Percentiles rank a stretch among this genome's conserved stretches.
These are phyloP conservation scores for Plagodis pulveraria DNA, from an alignment of 2,888 invertebrate genomes.

Conservation along the genomic window DNA sequence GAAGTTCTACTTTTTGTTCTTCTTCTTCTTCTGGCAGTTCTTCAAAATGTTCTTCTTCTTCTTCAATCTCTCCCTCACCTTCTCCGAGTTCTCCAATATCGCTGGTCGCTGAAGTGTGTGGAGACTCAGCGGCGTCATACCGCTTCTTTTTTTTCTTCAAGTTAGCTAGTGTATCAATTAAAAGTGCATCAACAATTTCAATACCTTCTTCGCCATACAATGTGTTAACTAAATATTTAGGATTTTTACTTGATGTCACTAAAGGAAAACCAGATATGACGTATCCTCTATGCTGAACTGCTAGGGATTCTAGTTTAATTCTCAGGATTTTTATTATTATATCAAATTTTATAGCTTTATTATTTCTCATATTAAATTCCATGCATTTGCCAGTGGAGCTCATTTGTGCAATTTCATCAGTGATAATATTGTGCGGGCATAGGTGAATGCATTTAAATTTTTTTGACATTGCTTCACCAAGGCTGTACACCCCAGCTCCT, in stretches of 20 bases:
- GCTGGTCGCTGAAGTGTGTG: constrained; percentile 50
- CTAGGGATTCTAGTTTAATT: constrained; percentile 76
- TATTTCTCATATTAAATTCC: constrained; percentile 83
- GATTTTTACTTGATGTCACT: constrained; percentile 67
- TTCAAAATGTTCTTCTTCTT: constrained; percentile 52
- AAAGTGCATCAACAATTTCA: constrained; percentile 48
- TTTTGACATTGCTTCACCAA: constrained; percentile 84
- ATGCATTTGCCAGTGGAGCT: constrained; percentile 84
- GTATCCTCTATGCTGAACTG: constrained; percentile 86
- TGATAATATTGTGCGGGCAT: constrained; percentile 81
- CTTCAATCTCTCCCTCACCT: constrained; percentile 44
- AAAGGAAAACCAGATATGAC: constrained; percentile 88
- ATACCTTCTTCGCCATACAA: constrained; percentile 66
- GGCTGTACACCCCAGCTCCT: constrained; percentile 73
- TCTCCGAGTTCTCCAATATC: constrained; percentile 27
- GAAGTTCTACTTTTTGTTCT: constrained; percentile 56
- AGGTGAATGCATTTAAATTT: constrained; percentile 85
- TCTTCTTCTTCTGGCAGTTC: constrained; percentile 51
- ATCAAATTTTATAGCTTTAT: constrained; percentile 78
- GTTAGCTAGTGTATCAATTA: constrained; percentile 58
- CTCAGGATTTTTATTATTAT: constrained; percentile 80
- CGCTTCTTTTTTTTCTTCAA: constrained; percentile 62
- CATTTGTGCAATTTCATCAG: constrained; percentile 84
- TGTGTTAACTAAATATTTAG: constrained; percentile 46
- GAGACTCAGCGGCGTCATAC: constrained; percentile 18